Base-by-base conservation (phyloP, 2,797 vertebrate genomes). In the Kryptopterus vitreolus region DNA sequence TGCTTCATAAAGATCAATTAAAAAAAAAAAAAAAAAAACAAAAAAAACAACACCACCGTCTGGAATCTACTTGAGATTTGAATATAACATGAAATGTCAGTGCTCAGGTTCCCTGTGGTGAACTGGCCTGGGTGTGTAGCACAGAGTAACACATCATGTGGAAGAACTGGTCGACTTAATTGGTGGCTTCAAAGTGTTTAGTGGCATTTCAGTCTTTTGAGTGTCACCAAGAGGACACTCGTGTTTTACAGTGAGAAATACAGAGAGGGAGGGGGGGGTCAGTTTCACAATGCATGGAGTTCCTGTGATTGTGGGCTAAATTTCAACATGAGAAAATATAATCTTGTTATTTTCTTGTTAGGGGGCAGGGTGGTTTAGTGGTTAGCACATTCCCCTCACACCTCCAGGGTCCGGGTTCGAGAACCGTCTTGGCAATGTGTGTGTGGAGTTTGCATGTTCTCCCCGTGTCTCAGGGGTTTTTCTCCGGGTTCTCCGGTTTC, bases 101-200 rank as follows among this genome's bases (percentile, higher is more conserved):
- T 31, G 68, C 48, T 71, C 26, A 33, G 48, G 31, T 71, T 71
- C 31, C 48, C 10, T 10, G 6, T 20, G 26, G 46, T 50, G 29
- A 70, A 50, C 12, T 71, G 48, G 29, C 22, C 18, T 71, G 48
- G 48, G 9, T 33, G 48, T 31, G 48, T 6, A 33, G 33, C 20
- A n/a, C n/a, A 38, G 62, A 22, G 4, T 18, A 38, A 3, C 9
- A 38, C 12, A 6, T 70, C 29, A 31, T 52, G 26, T 16, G 16
- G 26, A 46, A 70, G 68, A 70, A 52, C 13, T 70, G 46, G 15
- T 69, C 1, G 66, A 8, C 3, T 69, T 69, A 50, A 29, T 50
- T 50, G 18, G 68, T 53, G 69, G 18, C 26, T 53, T 33, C 33
- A 71, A 70, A 13, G 50, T 53, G 48, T 71, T 53, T 71, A 29